Base-by-base conservation (phyloP, 2,113 vertebrate genomes). In the Spheniscus mendiculus region DNA sequence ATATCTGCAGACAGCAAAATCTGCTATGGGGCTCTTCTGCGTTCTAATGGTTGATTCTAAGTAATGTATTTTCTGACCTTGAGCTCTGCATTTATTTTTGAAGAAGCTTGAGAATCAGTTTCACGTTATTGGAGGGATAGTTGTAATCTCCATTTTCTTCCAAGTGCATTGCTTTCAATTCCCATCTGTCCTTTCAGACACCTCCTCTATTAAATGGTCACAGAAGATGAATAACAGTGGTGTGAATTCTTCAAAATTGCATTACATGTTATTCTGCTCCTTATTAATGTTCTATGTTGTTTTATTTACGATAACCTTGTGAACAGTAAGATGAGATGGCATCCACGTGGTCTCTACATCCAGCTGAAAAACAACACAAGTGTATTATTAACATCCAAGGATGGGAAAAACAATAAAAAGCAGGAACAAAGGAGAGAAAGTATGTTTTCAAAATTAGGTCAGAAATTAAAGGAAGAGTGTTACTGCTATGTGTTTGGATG, bases 1-100 rank as follows among this genome's bases (percentile, higher is more conserved):
- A 90, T 95, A 95, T 71, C 67, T 94, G 87, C 81, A 94, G 93
- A 89, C 69, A 92, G 66, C 82, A 92, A 90, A 95, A 95, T 89
- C 90, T 97, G 61, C 63, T 72, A 40, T 89, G 65, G 59, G 16
- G 79, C 59, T 45, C 23, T 89, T 98, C 76, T 93, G 94, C 95
- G 97, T 98, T 96, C 74, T 97, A 95, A 96, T 97, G 71, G 80
- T 92, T 95, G 89, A 95, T 96, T 97, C 67, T 89, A 88, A 85
- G 93, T 90, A 93, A 98, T 90, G 38, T 79, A 61, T 96, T 96
- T 95, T 97, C 93, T 97, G 97, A 98, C 98, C 97, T 98, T 98
- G 94, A 96, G 92, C 38, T 97, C 79, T 92, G 85, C 97, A 95
- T 98, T 98, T 97, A 91, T 96, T 94, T 98, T 95, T 97, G 94